Evolutionary conservation across 1,140 invertebrate genomes (phyloP).

Genomic region (Heliconius eleuchia): DNA sequence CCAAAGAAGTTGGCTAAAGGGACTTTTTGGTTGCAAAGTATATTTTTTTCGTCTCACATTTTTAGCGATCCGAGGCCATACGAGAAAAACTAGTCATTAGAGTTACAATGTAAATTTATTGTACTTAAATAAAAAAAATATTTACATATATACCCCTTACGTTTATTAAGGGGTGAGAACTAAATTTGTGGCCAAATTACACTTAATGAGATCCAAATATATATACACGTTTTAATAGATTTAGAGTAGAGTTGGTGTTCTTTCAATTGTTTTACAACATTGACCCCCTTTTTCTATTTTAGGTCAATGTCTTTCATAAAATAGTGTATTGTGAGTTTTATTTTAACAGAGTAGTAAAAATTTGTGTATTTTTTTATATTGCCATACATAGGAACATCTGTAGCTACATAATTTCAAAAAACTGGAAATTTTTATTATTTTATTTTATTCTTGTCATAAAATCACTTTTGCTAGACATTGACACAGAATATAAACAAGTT

Average conservation of each 20-base stretch:
- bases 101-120: constrained; percentile 75
- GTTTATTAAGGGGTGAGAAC: constrained; percentile 67
- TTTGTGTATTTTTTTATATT: no score
- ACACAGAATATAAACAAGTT: constrained; percentile 5
- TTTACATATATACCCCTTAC: constrained; percentile 72
- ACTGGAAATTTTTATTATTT: no score
- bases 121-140: constrained; percentile 70
- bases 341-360: background rate
- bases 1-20: constrained; percentile 40
- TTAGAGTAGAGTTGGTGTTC: constrained; percentile 42
- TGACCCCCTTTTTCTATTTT: background rate
- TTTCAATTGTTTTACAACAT: background rate
- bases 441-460: background rate
- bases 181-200: constrained; percentile 80
- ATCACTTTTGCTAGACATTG: constrained; percentile 4
- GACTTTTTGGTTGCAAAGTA: constrained; percentile 50
- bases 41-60: constrained; percentile 30
- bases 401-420: no score
- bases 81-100: constrained; percentile 79
- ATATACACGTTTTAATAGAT: constrained; percentile 76
- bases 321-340: background rate
- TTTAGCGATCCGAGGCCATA: constrained; percentile 69
- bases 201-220: constrained; percentile 77
- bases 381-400: no score
- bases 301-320: constrained; percentile 6